phyloP scores from a whole-genome alignment of 2,113 vertebrate species.

The Labeo catla region DNA sequence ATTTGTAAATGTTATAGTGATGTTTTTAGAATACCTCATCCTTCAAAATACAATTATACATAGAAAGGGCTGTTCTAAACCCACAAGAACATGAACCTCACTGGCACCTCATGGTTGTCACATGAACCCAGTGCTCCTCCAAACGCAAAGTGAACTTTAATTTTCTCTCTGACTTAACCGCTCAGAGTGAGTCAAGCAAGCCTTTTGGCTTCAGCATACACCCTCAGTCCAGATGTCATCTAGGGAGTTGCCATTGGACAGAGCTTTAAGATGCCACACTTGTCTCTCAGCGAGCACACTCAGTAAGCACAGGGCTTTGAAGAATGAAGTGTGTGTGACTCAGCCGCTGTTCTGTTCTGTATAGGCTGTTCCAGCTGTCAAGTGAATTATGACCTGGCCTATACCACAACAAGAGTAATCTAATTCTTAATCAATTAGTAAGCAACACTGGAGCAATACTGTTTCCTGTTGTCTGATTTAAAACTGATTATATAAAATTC shows the following conservation, averaged over 20 bases:
- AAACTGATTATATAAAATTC: not conserved
- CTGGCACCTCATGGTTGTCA: slow-evolving; percentile 45
- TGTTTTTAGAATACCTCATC: slow-evolving; percentile 29
- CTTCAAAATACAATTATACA: slow-evolving; percentile 41
- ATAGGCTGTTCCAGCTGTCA: slow-evolving; percentile 31
- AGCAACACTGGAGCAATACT: slow-evolving; percentile 10
- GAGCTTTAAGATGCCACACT: slow-evolving; percentile 18
- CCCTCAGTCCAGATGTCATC: slow-evolving; percentile 5
- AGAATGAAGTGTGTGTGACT: slow-evolving; percentile 21
- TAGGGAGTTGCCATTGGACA: not conserved
- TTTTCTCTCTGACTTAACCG: slow-evolving; percentile 37
- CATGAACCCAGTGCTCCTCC: slow-evolving; percentile 4
- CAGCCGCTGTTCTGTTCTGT: slow-evolving; percentile 21
- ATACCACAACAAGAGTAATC: not conserved
- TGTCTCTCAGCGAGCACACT: not conserved
- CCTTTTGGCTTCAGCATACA: slow-evolving; percentile 20
- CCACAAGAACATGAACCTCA: slow-evolving; percentile 33
- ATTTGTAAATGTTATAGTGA: slow-evolving; percentile 11
- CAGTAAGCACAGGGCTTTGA: not conserved
- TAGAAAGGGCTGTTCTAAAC: slow-evolving; percentile 13
- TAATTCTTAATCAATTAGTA: slow-evolving; percentile 2
- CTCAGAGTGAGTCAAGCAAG: slow-evolving; percentile 30
- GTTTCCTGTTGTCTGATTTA: not conserved
- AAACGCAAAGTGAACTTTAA: not conserved
- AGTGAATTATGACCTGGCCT: slow-evolving; percentile 21